A percentile compares a stretch with the other conserved stretches of the same genome.
Evolutionary conservation across 53 echinoderm and acorn worm genomes (phyloP).

Genomic region (Patiria pectinifera): DNA sequence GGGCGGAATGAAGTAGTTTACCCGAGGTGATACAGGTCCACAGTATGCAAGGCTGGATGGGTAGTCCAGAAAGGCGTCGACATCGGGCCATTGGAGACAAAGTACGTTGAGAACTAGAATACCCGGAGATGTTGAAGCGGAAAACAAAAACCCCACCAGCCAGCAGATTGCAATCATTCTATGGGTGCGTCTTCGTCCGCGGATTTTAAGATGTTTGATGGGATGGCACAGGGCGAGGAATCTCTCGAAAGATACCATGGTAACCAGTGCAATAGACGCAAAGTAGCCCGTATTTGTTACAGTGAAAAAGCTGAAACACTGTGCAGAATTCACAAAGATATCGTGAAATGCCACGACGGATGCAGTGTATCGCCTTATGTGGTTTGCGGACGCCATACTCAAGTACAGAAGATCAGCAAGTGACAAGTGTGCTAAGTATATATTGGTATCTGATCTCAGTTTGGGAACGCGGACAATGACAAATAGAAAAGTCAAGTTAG

Average conservation of each 20-base stretch:
- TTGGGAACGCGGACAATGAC: conserved; percentile 59
- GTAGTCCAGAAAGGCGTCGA: neutral
- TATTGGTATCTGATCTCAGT: conserved; percentile 68
- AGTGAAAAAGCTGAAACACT: conserved; percentile 1
- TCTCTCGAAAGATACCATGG: conserved; percentile 65
- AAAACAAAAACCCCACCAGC: conserved; percentile 49
- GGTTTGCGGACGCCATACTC: neutral
- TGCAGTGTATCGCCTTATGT: neutral
- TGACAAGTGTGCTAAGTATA: conserved; percentile 64
- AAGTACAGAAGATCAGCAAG: conserved; percentile 64
- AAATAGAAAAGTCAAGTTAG: conserved; percentile 60
- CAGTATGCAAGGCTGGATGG: neutral
- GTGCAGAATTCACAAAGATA: neutral
- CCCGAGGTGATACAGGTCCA: neutral
- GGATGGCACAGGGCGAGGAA: conserved; percentile 72
- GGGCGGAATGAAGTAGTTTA: neutral
- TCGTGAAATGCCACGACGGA: conserved; percentile 22
- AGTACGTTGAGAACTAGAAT: neutral
- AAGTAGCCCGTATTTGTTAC: conserved; percentile 25
- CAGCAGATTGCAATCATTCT: conserved; percentile 58
- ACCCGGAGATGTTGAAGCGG: neutral
- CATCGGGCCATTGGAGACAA: neutral
- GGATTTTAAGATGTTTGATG: conserved; percentile 57
- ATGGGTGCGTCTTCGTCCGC: conserved; percentile 43
- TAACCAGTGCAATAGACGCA: conserved; percentile 57